Percentiles rank a stretch among this genome's conserved stretches.
phyloP scores from a whole-genome alignment of 2,888 invertebrate species.

The Abscondita cerata region DNA sequence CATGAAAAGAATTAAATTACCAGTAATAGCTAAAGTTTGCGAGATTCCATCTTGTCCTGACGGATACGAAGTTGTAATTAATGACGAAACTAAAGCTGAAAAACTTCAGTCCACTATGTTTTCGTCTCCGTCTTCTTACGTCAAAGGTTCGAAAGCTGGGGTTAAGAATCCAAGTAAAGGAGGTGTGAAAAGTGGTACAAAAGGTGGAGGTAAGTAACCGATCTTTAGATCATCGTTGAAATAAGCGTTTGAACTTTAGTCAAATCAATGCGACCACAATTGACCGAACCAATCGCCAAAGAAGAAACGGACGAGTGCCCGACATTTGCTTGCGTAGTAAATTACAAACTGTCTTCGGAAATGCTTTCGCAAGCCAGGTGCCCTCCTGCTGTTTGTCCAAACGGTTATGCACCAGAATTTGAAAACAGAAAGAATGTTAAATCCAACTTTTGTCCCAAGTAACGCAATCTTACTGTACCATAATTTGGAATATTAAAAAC shows the following conservation, averaged over 20 bases:
- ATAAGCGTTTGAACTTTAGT: no score
- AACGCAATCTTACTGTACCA: no score
- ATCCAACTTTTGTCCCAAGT: slow-evolving; percentile 46
- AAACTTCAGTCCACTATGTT: slow-evolving; percentile 58
- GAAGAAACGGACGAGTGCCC: no score
- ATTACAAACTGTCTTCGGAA: no score
- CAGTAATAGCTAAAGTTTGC: slow-evolving; percentile 49
- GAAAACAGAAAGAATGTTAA: slow-evolving; percentile 34
- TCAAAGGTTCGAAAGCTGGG: slow-evolving; percentile 49
- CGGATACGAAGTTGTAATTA: slow-evolving; percentile 60
- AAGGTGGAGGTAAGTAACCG: slow-evolving; percentile 8
- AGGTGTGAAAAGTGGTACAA: slow-evolving; percentile 25
- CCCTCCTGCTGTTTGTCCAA: slow-evolving; percentile 64
- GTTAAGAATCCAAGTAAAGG: slow-evolving; percentile 46
- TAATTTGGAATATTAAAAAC: background rate
- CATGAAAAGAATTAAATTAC: slow-evolving; percentile 17
- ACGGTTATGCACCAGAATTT: slow-evolving; percentile 59
- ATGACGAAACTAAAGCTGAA: slow-evolving; percentile 46
- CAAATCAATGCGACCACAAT: no score
- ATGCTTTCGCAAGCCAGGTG: slow-evolving; percentile 39
- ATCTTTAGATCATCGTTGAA: no score
- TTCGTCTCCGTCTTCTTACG: slow-evolving; percentile 44
- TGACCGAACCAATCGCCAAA: no score
- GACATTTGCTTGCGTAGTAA: slow-evolving; percentile 29
- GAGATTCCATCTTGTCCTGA: slow-evolving; percentile 61